Percentiles rank a stretch among this genome's conserved stretches.
Evolutionary conservation across 2,797 vertebrate species (phyloP).

Genomic region (Chaetophractus vellerosus): DNA sequence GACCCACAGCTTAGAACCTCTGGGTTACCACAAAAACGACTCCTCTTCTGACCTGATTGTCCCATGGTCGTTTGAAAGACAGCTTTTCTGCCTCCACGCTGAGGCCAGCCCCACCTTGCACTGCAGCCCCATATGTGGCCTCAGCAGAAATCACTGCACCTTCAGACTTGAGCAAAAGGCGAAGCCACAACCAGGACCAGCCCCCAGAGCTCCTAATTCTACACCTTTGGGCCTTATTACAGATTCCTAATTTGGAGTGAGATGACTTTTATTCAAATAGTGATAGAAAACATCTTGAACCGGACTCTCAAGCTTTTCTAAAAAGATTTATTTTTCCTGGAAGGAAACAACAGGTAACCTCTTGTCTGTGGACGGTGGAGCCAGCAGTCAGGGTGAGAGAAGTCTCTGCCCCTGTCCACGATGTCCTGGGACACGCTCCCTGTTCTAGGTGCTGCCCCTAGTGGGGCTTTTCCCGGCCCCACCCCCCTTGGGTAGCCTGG

Average conservation of each 20-base stretch:
- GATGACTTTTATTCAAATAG: background rate
- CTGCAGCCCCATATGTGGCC: background rate
- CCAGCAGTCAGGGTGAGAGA: background rate
- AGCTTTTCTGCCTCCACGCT: background rate
- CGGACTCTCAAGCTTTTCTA: background rate
- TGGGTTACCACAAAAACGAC: background rate
- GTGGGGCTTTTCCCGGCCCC: constrained; percentile 92
- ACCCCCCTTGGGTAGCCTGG: constrained; percentile 93
- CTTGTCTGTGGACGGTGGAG: background rate
- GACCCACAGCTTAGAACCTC: background rate
- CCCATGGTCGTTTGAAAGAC: background rate
- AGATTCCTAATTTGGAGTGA: background rate
- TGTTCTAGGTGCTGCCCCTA: constrained; percentile 91
- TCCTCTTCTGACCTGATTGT: background rate
- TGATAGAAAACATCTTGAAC: background rate
- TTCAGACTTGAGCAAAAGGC: background rate
- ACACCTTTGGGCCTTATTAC: background rate
- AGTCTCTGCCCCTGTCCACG: background rate
- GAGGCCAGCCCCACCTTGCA: background rate
- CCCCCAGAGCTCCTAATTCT: background rate
- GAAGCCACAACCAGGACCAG: background rate
- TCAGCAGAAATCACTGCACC: background rate
- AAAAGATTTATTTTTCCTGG: background rate
- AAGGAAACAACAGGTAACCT: background rate
- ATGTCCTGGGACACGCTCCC: too few species aligned